Evolutionary conservation across 2,113 vertebrate species (phyloP), one percentile per base, ranked within the genome.

Genomic region (Notiomystis cincta): DNA sequence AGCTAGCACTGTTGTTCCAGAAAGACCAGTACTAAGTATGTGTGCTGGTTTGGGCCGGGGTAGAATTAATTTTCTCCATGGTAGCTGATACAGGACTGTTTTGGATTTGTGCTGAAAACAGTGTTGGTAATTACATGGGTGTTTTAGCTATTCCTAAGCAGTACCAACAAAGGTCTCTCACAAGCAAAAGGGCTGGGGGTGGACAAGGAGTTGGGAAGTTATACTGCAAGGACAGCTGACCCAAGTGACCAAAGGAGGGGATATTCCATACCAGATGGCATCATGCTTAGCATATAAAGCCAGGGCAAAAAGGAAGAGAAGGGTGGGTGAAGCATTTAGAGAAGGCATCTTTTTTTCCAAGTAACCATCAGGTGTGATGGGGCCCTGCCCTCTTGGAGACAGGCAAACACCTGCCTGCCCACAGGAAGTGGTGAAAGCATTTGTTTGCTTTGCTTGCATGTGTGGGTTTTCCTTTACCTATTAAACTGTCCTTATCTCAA

Each of bases 301-400:
- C 27, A 40, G 20, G 7, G 5, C 14, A 50, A 69, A 44, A 62
- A 71, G 24, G 4, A 56, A 33, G 21, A 38, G 30, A 64, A 6
- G 17, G 17, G 2, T 40, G 12, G 17, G 10, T 3, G 20, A 8
- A 14, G 7, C 7, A 5, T 24, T 48, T 1, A 1, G 18, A 37
- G 3, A 78, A 17, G 15, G 21, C 0, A 0, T 48, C 64, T 87
- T 28, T n/a, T 11, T 70, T 93, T 22, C 16, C 40, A 53, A 48
- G 28, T 30, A 58, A 54, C 10, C 2, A 0, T 13, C 20, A 76
- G 0, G 1, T 0, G 1, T 56, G 40, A 69, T 21, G 7, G 25
- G 53, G 15, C 35, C 21, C 30, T 37, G 40, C 16, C 23, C 15
- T 83, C 37, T 57, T 35, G 19, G 9, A 48, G 38, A 67, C 17